Conservation (phyloP, 2,113 vertebrate species). For the Grammomys dolichurus region DNA sequence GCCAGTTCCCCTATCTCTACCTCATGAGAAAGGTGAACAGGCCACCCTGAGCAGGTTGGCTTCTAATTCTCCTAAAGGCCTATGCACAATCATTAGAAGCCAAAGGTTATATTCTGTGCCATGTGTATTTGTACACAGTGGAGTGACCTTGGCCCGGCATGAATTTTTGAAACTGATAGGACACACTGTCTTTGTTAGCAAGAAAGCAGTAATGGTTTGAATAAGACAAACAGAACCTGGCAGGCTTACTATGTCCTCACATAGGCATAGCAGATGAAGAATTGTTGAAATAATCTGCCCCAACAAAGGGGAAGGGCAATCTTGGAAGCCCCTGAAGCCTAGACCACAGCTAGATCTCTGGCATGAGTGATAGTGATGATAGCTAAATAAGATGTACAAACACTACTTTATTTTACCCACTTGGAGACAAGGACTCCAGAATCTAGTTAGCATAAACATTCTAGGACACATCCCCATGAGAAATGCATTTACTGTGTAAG, state of each 20-base stretch:
- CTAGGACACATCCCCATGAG: not conserved
- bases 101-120: not conserved
- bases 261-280: not conserved
- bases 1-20: rapidly evolving
- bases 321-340: not conserved
- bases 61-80: not conserved
- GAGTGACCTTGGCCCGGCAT: not conserved
- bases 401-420: not conserved
- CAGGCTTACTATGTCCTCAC: rapidly evolving
- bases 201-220: not conserved
- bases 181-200: not conserved
- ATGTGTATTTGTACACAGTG: not conserved
- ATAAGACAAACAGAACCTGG: not conserved
- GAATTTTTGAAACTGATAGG: not conserved
- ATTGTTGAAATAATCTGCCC: not conserved
- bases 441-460: not conserved
- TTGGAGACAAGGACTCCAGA: not conserved
- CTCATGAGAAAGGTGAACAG: too few relatives aligned
- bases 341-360: not conserved
- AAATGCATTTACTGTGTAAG: not conserved
- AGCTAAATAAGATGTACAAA: not conserved
- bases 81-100: not conserved
- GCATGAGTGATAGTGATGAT: too few relatives aligned
- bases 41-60: not conserved
- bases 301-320: not conserved